Evolutionary conservation across 2,797 vertebrate species (phyloP).

Genomic region (Tapirus indicus): DNA sequence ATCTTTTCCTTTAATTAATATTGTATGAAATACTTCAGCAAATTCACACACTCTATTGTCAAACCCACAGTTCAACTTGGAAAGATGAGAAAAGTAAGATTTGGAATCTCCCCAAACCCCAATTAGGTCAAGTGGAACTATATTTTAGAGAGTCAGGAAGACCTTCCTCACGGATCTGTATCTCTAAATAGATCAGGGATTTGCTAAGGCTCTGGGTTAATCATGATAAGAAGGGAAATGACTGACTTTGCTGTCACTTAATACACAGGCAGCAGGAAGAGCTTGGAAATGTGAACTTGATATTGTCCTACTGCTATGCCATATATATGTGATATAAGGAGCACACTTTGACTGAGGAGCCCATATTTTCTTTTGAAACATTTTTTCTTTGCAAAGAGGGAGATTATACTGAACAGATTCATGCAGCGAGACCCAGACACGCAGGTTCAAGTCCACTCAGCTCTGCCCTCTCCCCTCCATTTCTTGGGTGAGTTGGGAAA

Average conservation of each 20-base stretch:
- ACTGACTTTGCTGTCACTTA: neutral
- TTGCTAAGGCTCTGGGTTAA: neutral
- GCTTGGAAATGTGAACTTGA: neutral
- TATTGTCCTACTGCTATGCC: neutral
- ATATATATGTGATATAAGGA: neutral
- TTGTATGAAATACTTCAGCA: neutral
- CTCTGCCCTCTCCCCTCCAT: too few species aligned
- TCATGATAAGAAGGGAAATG: neutral
- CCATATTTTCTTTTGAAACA: neutral
- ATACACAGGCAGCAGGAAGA: neutral
- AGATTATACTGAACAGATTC: neutral
- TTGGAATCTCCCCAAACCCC: conserved; percentile 19
- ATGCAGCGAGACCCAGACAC: neutral
- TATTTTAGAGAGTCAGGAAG: conserved; percentile 43
- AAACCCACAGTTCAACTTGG: neutral
- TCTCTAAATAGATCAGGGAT: neutral
- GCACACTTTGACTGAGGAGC: neutral
- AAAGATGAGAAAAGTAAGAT: conserved; percentile 23
- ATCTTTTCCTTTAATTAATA: conserved; percentile 57
- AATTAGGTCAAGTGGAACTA: neutral
- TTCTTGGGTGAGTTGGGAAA: neutral
- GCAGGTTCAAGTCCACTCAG: neutral
- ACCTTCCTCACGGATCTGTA: neutral
- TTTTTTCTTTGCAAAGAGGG: neutral
- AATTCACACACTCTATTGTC: neutral